Evolutionary conservation across 2,888 invertebrate species (phyloP), one percentile per base, ranked within the genome.

Genomic region (Thymelicus acteon): DNA sequence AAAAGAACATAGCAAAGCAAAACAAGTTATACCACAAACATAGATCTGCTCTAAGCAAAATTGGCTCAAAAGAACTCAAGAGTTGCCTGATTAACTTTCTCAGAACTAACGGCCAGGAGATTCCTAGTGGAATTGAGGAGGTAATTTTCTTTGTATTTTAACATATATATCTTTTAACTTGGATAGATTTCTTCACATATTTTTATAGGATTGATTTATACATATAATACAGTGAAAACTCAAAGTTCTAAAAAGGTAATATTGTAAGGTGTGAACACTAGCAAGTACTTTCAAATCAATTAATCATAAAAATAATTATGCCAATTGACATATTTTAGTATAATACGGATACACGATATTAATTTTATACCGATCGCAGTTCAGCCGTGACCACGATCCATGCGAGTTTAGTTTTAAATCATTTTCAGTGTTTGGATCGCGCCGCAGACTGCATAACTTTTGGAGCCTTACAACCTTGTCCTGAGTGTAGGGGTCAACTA

Each of bases 371-470:
- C 19, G 2, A 19, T 19, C 19, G 19, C 19, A 19, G 19, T 19
- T 19, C 19, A 19, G 19, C 19, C 19, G 19, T 31, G 31, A 31
- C 31, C 31, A 31, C 5, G 31, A 31, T 31, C 1, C 8, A 54
- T 19, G 10, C 10, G n/a, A 19, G 24, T 7, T 4, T 15, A 49
- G 6, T 15, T 19, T 19, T 52, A 31, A 31, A 63, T 37, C 2
- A 5, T 60, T 49, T 91, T 40, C 82, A 98, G 97, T 95, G 96
- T 70, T 84, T 97, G 71, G 97, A 98, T 85, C 94, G 94, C 65
- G 85, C 98, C 6, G 95, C 97, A 10, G 99, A 99, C 88, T 94
- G 96, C 47, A 96, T 99, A 95, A 95, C 96, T 0, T 99, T 99
- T 91, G 99, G 99, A 44, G 95, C 96, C 2, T 92, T 98, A 4